Evolutionary conservation across 1,140 invertebrate genomes (phyloP), one percentile per base, ranked within the genome.

Genomic region (Macrotrachela quadricornifera): DNA sequence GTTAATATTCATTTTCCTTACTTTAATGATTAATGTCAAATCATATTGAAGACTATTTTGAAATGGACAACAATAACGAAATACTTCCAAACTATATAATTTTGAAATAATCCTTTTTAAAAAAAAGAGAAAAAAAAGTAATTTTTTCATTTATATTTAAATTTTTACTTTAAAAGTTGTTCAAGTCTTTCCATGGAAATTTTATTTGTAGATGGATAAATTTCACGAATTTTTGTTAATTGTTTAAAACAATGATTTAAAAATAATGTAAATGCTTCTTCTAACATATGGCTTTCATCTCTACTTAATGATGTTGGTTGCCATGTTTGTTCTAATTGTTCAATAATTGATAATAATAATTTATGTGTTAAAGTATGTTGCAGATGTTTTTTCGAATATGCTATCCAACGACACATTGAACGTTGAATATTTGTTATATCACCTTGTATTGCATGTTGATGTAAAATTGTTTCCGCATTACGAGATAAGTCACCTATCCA

Each of bases 391-490:
- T 78, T 73, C 45, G 79, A 79, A 50, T 80, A 83, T 0, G 85
- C 83, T 18, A 83, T 76, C 75, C 82, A 90, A 54, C 79, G 77
- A 42, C 85, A 76, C 58, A 87, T 74, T 14, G 82, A 78, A 55
- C 82, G 79, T 63, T 92, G 88, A 21, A 90, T 71, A 46, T 84
- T 76, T 6, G 82, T 86, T 16, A 94, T 72, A 64, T 94, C 86
- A 10, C 83, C 82, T 69, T 94, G 88, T 53, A 94, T 83, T 6
- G 87, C 86, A 67, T 94, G 83, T 62, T 94, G 88, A 70, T 92
- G 86, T 1, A 94, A 72, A 58, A 94, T 81, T 0, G 83, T 86
- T 44, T 82, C 71, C 1, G 86, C 87, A 2, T 80, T 79, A 46
- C 82, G 79, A 1, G 83, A 79, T 10, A 92, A 71, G 55, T 86